These are phyloP conservation scores for Drosophila kepulauana DNA, from an alignment of 1,140 invertebrate species.

Conservation along the genomic window DNA sequence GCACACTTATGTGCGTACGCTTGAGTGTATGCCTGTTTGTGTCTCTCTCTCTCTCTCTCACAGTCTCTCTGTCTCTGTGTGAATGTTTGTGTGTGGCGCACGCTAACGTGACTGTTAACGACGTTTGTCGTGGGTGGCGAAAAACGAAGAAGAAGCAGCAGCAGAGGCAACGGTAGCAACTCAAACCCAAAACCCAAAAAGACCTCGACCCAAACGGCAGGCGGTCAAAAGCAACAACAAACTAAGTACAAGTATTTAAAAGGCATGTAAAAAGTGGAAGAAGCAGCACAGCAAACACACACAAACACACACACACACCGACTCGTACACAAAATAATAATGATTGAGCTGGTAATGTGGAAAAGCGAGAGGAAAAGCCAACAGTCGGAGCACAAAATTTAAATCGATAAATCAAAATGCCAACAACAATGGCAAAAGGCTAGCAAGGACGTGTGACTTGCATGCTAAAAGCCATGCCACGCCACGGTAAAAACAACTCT, in stretches of 20 bases:
- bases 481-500: conserved; percentile 27
- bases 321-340: conserved; percentile 32
- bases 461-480: conserved; percentile 75
- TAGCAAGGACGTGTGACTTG: conserved; percentile 80
- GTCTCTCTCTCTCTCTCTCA: conserved; percentile 13
- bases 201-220: conserved; percentile 80
- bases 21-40: not conserved
- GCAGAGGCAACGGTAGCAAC: not conserved
- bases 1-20: conserved; percentile 27
- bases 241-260: conserved; percentile 46
- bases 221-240: conserved; percentile 61
- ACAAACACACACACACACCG: not conserved
- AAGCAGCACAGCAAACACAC: conserved; percentile 14
- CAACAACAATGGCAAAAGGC: conserved; percentile 63
- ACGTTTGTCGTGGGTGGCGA: conserved; percentile 62
- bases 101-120: conserved; percentile 81
- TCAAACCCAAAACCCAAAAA: conserved; percentile 29
- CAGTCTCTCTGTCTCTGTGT: conserved; percentile 38
- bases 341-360: conserved; percentile 49
- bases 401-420: conserved; percentile 83
- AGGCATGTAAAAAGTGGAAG: conserved; percentile 28
- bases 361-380: conserved; percentile 27
- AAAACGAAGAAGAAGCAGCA: conserved; percentile 35
- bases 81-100: conserved; percentile 50
- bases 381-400: conserved; percentile 58